Base-by-base conservation (phyloP, 2,888 invertebrate species). In the Standfussiana lucernea region DNA sequence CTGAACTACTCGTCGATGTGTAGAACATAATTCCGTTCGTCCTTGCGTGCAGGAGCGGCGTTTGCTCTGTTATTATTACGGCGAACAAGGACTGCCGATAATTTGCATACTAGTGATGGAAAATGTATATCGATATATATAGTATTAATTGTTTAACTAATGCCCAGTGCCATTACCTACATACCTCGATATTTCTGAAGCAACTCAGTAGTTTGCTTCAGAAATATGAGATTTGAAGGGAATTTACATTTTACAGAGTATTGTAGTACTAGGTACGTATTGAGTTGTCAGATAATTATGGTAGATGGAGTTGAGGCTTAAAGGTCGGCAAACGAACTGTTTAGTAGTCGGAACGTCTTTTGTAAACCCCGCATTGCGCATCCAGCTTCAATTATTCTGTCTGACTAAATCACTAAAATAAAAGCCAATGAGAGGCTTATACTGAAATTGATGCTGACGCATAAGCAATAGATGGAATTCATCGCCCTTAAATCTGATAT, bases 31-130 rank as follows among this genome's bases (percentile, higher is more conserved):
- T 94, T 93, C 90, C 80, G 90, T 89, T 86, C 92, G 94, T 93
- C 95, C 94, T 96, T 95, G 96, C 96, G 94, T 95, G 96, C 89
- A 89, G 88, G 88, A 88, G 86, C 87, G 89, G 91, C 91, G 83
- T 89, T 86, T 56, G 91, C 93, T 94, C 96, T 96, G 94, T 95
- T 93, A 96, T 95, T 93, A 96, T 96, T 96, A 96, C 92, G 88
- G 71, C 90, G 86, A 87, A 87, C 90, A 88, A 91, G 90, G 92
- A 90, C 94, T 93, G 91, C 93, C 90, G 94, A 95, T 95, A 95
- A 96, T 96, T 95, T 93, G 92, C 93, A 75, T 83, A 70, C 53
- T 88, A 90, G 88, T 82, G 87, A 75, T 81, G 89, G 24, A 1
- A n/a, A 59, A 75, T 62, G 11, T 84, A 75, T 62, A 6, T 84